These are phyloP conservation scores for Deroplatys truncata DNA, from an alignment of 2,888 invertebrate genomes.

Conservation along the genomic window DNA sequence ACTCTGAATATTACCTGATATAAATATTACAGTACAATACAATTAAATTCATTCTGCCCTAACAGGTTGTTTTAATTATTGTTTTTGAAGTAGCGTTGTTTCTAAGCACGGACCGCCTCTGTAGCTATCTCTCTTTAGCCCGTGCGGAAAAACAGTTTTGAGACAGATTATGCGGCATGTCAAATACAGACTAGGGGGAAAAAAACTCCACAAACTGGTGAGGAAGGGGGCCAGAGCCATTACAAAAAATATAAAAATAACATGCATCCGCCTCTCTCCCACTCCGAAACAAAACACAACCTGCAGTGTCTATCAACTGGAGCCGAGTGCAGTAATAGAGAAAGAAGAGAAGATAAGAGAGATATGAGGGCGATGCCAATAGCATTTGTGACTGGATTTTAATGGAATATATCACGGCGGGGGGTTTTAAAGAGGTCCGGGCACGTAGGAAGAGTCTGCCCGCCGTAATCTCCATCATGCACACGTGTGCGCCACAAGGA, in stretches of 20 bases:
- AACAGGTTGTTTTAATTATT: too few relatives aligned
- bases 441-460: not conserved
- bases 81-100: too few relatives aligned
- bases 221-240: not conserved
- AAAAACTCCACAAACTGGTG: not conserved
- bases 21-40: too few relatives aligned
- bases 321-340: not conserved
- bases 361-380: conserved; percentile 11
- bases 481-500: not conserved
- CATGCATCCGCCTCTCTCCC: not conserved
- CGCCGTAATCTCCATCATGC: not conserved
- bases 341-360: not conserved
- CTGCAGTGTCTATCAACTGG: conserved; percentile 1
- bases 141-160: not conserved
- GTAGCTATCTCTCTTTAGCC: not conserved
- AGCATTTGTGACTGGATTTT: conserved; percentile 14
- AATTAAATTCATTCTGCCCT: too few relatives aligned
- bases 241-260: not conserved
- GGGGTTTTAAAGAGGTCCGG: not conserved
- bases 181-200: not conserved
- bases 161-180: not conserved
- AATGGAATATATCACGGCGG: conserved; percentile 14
- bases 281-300: not conserved
- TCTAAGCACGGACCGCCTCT: too few relatives aligned
- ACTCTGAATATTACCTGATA: too few relatives aligned